phyloP scores from a whole-genome alignment of 2,113 vertebrate species.

The Nothocercus nigrocapillus region DNA sequence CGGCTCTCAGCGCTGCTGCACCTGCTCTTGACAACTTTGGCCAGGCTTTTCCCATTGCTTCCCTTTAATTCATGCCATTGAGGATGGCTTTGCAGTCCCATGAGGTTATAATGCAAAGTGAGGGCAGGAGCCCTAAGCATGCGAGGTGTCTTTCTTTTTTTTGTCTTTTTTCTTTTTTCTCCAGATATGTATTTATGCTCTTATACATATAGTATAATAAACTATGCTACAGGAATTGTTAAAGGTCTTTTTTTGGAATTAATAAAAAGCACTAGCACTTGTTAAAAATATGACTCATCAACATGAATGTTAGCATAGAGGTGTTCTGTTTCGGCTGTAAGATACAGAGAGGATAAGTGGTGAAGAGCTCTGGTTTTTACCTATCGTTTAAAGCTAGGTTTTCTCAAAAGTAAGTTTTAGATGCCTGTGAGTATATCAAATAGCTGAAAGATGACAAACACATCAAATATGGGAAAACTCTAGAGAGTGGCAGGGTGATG shows the following conservation, averaged over 20 bases:
- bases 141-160: too few species aligned
- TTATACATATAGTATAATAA: not conserved
- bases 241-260: not conserved
- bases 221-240: not conserved
- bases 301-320: not conserved
- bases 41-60: not conserved
- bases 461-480: not conserved
- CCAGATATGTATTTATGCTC: too few species aligned
- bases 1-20: fast-evolving
- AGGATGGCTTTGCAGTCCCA: not conserved
- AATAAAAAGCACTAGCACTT: not conserved
- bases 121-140: not conserved
- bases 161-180: not conserved
- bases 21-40: not conserved
- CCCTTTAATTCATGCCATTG: fast-evolving
- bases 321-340: not conserved
- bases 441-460: not conserved
- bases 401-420: not conserved
- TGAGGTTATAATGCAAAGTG: not conserved
- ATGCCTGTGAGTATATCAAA: not conserved
- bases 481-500: not conserved
- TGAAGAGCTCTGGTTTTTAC: not conserved
- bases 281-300: not conserved
- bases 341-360: not conserved
- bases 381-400: not conserved